Conservation (phyloP, 2,797 vertebrate genomes). For the Margarornis squamiger region DNA sequence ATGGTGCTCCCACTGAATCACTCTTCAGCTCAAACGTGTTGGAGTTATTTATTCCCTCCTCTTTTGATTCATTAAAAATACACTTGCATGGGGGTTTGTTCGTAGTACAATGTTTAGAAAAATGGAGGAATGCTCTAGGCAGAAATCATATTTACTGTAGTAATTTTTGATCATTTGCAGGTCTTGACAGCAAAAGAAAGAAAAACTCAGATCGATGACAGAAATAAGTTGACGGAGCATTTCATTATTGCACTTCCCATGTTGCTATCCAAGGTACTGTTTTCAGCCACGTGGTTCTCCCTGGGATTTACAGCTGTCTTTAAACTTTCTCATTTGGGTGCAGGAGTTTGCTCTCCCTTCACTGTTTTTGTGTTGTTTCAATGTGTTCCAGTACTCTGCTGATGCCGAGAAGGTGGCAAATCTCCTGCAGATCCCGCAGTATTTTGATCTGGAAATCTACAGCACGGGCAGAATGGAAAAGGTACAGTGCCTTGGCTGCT, state of each 20-base stretch:
- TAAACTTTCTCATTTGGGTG: background rate
- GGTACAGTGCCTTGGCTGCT: conserved; percentile 65
- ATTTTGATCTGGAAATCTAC: conserved; percentile 97
- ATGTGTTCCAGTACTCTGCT: conserved; percentile 86
- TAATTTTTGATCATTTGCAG: conserved; percentile 73
- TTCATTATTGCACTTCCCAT: conserved; percentile 98
- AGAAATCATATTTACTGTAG: conserved; percentile 15
- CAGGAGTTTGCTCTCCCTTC: background rate
- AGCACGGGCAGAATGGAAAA: conserved; percentile 92
- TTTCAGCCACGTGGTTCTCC: background rate
- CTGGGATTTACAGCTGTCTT: background rate
- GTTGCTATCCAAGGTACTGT: conserved; percentile 93
- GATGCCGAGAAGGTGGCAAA: conserved; percentile 98
- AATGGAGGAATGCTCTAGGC: background rate
- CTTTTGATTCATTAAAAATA: background rate
- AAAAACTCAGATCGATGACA: conserved; percentile 98
- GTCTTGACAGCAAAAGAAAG: conserved; percentile 98
- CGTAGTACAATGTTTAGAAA: background rate
- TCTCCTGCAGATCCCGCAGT: conserved; percentile 96
- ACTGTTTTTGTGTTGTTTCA: background rate
- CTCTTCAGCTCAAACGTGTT: background rate
- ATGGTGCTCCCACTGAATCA: background rate
- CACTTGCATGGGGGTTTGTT: background rate
- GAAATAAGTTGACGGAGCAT: conserved; percentile 97
- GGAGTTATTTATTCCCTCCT: background rate